Conservation (phyloP, 2,113 vertebrate species). For the Rhinolophus sinicus region DNA sequence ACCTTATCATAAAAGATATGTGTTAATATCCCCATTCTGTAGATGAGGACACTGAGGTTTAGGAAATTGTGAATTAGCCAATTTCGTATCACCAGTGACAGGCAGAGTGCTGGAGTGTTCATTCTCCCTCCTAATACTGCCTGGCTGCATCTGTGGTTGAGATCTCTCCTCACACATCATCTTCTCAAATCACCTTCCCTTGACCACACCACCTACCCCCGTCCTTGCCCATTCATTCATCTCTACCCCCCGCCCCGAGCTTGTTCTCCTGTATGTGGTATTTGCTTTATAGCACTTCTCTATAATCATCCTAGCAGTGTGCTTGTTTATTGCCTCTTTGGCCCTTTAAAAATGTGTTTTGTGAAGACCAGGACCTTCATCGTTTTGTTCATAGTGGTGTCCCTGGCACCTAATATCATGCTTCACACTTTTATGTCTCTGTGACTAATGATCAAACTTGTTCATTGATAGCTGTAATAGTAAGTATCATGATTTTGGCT, state of each 20-base stretch:
- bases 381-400: background rate
- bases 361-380: background rate
- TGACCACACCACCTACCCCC: background rate
- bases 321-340: background rate
- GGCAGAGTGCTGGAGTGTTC: background rate
- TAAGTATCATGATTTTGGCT: background rate
- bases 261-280: background rate
- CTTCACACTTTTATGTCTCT: background rate
- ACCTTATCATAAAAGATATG: background rate
- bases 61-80: background rate
- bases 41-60: background rate
- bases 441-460: background rate
- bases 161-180: background rate
- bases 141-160: background rate
- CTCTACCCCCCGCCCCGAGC: accelerated
- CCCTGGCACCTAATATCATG: background rate
- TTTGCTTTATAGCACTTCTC: background rate
- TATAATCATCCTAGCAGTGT: background rate
- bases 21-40: background rate
- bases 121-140: background rate
- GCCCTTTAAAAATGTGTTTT: background rate
- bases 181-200: background rate
- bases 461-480: background rate
- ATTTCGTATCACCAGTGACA: background rate
- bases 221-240: background rate